Evolutionary conservation across 2,888 invertebrate genomes (phyloP), one percentile per base, ranked within the genome.

Genomic region (Melitaea athalia): DNA sequence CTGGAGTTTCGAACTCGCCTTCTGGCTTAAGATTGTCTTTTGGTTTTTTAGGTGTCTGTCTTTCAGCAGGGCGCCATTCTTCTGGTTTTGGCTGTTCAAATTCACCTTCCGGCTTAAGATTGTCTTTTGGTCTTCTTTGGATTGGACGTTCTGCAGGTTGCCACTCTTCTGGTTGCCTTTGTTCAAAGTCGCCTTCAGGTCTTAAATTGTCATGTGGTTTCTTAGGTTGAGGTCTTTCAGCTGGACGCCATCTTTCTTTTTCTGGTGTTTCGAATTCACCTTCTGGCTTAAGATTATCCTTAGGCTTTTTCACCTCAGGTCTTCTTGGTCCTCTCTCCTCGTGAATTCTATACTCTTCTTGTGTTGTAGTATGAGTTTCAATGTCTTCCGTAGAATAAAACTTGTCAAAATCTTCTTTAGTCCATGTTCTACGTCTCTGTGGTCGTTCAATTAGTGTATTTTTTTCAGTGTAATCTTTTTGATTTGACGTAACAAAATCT

Each of bases 361-460:
- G 95, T n/a, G 93, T 92, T 11, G 96, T 96, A 0, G 96, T 95
- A 68, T 93, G 87, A 68, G 91, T 91, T 79, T 93, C 92, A 63
- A 91, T 84, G 64, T 93, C 88, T 74, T 94, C 91, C 3, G 94
- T 94, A 0, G 94, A 93, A 78, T 95, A 95, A 74, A 95, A 95
- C 80, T 95, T 95, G 73, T 96, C 95, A 24, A 94, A 94, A 77
- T 95, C 95, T 84, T 96, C 95, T 79, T 95, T 95, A 0, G 95
- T 95, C 94, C 95, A 95, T 0, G 95, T 95, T 61, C 95, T 92
- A 75, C 95, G 92, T 67, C 95, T 92, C 72, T 90, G 91, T 17
- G 94, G 94, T 68, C 94, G 93, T 77, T 94, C 94, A n/a, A 94
- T 83, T 15, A 92, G 88, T 10, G 92, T 85, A 17, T 85, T 85